phyloP scores from a whole-genome alignment of 2,888 invertebrate genomes.

The Fissipunctia ypsillon region DNA sequence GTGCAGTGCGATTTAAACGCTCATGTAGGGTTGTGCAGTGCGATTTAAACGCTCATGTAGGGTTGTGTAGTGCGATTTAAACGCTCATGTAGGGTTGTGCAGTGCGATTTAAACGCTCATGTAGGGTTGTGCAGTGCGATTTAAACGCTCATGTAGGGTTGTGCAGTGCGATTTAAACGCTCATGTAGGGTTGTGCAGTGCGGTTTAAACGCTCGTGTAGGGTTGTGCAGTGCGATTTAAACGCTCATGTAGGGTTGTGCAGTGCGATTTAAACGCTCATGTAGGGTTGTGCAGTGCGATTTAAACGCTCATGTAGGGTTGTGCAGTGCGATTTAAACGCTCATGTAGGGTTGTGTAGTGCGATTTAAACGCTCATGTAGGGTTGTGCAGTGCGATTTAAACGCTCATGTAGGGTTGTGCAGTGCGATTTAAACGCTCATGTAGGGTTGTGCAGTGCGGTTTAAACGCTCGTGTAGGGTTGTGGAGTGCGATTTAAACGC shows the following conservation, averaged over 20 bases:
- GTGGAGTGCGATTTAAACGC: slow-evolving; percentile 46
- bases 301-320: slow-evolving; percentile 47
- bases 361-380: slow-evolving; percentile 49
- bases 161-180: slow-evolving; percentile 46
- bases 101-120: slow-evolving; percentile 50
- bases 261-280: slow-evolving; percentile 50
- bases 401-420: slow-evolving; percentile 32
- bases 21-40: slow-evolving; percentile 28
- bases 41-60: slow-evolving; percentile 49
- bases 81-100: slow-evolving; percentile 32
- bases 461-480: slow-evolving; percentile 47
- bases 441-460: slow-evolving; percentile 22
- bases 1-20: slow-evolving; percentile 46
- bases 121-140: slow-evolving; percentile 21
- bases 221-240: slow-evolving; percentile 44
- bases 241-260: slow-evolving; percentile 32
- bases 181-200: slow-evolving; percentile 28
- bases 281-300: slow-evolving; percentile 21
- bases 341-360: slow-evolving; percentile 28
- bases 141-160: slow-evolving; percentile 47
- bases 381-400: slow-evolving; percentile 44
- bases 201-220: slow-evolving; percentile 50
- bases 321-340: slow-evolving; percentile 46
- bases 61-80: slow-evolving; percentile 43
- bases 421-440: slow-evolving; percentile 50